Base-by-base conservation (phyloP, 2,797 vertebrate genomes). In the Sebastes matsubarae region DNA sequence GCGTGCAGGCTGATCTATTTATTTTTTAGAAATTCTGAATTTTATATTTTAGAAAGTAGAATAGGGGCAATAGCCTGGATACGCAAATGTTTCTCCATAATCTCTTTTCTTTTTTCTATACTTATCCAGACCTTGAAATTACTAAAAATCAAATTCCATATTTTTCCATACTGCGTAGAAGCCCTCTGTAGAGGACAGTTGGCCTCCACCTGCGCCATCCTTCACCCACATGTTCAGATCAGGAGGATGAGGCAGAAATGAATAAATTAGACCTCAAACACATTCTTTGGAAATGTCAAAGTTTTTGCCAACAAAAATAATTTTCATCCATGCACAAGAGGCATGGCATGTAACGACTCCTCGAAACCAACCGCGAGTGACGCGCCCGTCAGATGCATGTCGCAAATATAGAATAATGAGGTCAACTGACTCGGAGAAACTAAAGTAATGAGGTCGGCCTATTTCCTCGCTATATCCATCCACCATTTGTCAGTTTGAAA, bases 391-490 rank as follows among this genome's bases (percentile, higher is more conserved):
- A 91, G 88, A 88, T 76, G 57, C 82, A 86, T 72, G 73, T 77
- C 32, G 75, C 75, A 88, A 87, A 89, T 87, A 60, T 55, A 83
- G 80, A 88, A 91, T 93, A 94, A 94, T 85, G 80, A 95, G 92
- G 89, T 85, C 88, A 80, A 72, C 75, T 77, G 61, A 84, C 82
- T 87, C 63, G 22, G 60, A 74, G 78, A 87, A 90, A 92, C 88
- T 67, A 89, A 91, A 89, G 77, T 92, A 94, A 95, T 88, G 87
- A 93, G 89, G 81, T 55, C 84, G 86, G 82, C 87, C 90, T 88
- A 90, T 88, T 94, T 93, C 70, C 85, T 78, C 8, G 30, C 68
- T 69, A 42, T 78, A 81, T 85, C 72, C 85, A 77, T 87, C 34
- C 71, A 83, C 76, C 34, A 63, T 89, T 84, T 92, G 87, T 87